Base-by-base conservation (phyloP, 1,140 invertebrate genomes). In the Berghia stephanieae region DNA sequence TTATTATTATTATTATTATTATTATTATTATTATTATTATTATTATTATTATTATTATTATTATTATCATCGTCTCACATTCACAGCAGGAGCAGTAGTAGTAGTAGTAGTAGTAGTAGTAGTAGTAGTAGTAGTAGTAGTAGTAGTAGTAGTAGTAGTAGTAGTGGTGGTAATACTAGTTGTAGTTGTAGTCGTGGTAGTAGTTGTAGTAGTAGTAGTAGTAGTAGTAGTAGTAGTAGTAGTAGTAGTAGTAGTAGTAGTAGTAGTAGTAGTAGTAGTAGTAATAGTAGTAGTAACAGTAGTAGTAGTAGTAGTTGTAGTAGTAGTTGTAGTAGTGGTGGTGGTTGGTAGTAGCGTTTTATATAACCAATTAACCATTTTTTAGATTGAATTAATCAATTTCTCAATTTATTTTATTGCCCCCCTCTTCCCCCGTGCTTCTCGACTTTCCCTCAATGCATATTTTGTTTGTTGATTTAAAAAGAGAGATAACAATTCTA, bases 11-110 rank as follows among this genome's bases (percentile, higher is more conserved):
- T 31, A 66, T 66, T 27, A 75, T 31, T 27, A 34, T 68, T n/a
- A 38, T 31, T 31, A 75, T 75, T 13, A 68, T 69, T n/a, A 16
- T 2, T 57, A 68, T 63, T 21, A 16, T 63, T 46, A 3, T 75
- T 55, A 24, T 75, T 55, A 66, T 68, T 40, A 10, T 74, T 24
- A 52, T 52, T 52, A 16, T 24, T 63, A 70, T 77, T 3, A 60
- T 70, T 42, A 70, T 77, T 66, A 49, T 77, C 66, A 71, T 79
- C 76, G n/a, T 79, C 43, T 60, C 55, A 60, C n/a, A n/a, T n/a
- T n/a, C n/a, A n/a, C n/a, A n/a, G n/a, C n/a, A n/a, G n/a, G n/a
- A n/a, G n/a, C n/a, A n/a, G 46, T 52, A 52, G 46, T 52, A 52
- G 46, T 52, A 52, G 46, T 52, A 52, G 46, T 52, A 52, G 46